Conservation (phyloP, 53 echinoderm and acorn worm species). For the Glandiceps talaboti region DNA sequence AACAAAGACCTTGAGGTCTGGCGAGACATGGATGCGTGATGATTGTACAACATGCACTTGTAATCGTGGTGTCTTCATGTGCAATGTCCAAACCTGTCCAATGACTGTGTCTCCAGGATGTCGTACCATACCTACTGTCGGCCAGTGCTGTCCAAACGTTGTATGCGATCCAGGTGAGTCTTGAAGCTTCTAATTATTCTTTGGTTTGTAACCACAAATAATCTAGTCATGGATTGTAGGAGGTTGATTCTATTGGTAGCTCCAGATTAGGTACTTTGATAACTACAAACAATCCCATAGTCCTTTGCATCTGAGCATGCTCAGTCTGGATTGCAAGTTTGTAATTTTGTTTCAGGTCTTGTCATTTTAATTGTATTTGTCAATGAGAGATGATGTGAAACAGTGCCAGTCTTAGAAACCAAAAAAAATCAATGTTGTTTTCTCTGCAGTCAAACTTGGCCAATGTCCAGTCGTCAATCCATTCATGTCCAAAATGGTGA, state of each 20-base stretch:
- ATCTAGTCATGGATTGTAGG: too few relatives aligned
- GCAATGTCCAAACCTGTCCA: slow-evolving; percentile 11
- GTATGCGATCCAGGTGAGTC: slow-evolving; percentile 1
- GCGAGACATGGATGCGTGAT: slow-evolving; percentile 16
- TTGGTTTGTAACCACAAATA: too few relatives aligned
- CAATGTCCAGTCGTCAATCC: slow-evolving; percentile 15
- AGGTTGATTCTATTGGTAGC: too few relatives aligned
- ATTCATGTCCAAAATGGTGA: background rate
- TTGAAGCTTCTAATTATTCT: too few relatives aligned
- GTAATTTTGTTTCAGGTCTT: too few relatives aligned
- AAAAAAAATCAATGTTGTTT: background rate
- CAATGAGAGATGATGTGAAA: too few relatives aligned
- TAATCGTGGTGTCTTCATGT: slow-evolving; percentile 11
- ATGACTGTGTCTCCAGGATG: slow-evolving; percentile 1
- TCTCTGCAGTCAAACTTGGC: slow-evolving; percentile 17
- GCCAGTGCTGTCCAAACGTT: slow-evolving; percentile 19
- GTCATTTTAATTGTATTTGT: too few relatives aligned
- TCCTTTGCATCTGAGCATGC: too few relatives aligned
- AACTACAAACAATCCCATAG: too few relatives aligned
- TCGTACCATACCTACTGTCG: slow-evolving; percentile 4
- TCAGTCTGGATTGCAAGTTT: too few relatives aligned
- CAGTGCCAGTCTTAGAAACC: too few relatives aligned
- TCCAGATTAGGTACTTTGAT: too few relatives aligned
- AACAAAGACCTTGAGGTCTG: background rate
- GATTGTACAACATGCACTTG: slow-evolving; percentile 24